A percentile compares a stretch with the other conserved stretches of the same genome.
phyloP scores from a whole-genome alignment of 2,888 invertebrate genomes.

The Torymus tubicola region DNA sequence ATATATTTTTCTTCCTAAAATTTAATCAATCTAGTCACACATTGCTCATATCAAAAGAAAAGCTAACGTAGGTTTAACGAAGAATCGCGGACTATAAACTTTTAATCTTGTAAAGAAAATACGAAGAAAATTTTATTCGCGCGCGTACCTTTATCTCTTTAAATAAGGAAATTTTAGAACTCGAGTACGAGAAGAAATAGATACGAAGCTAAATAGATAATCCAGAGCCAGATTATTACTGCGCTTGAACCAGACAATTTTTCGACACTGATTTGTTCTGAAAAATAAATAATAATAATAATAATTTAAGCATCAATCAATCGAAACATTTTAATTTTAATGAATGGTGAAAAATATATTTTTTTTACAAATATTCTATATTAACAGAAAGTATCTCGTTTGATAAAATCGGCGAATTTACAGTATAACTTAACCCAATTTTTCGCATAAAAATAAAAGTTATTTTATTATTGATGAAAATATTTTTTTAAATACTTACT shows the following conservation, averaged over 20 bases:
- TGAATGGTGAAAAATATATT: too few relatives aligned
- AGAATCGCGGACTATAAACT: conserved; percentile 25
- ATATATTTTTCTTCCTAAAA: conserved; percentile 42
- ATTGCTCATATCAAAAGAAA: conserved; percentile 46
- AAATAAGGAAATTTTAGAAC: conserved; percentile 3
- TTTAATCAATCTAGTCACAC: conserved; percentile 46
- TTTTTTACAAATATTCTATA: neutral
- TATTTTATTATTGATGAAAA: too few relatives aligned
- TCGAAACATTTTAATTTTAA: too few relatives aligned
- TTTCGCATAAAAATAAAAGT: neutral
- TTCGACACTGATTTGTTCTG: too few relatives aligned
- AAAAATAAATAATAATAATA: too few relatives aligned
- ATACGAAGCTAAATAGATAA: conserved; percentile 14
- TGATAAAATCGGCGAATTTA: too few relatives aligned
- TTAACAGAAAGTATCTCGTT: neutral
- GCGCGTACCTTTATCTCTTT: conserved; percentile 27
- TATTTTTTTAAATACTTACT: too few relatives aligned
- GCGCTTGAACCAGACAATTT: too few relatives aligned
- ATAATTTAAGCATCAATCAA: too few relatives aligned
- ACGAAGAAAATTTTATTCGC: conserved; percentile 28
- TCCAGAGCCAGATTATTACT: neutral
- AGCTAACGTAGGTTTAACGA: conserved; percentile 47
- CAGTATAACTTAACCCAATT: too few relatives aligned
- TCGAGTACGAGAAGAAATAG: conserved; percentile 13
- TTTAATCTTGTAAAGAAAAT: conserved; percentile 33